Conservation (phyloP, 1,140 invertebrate species). For the Apis cerana region DNA sequence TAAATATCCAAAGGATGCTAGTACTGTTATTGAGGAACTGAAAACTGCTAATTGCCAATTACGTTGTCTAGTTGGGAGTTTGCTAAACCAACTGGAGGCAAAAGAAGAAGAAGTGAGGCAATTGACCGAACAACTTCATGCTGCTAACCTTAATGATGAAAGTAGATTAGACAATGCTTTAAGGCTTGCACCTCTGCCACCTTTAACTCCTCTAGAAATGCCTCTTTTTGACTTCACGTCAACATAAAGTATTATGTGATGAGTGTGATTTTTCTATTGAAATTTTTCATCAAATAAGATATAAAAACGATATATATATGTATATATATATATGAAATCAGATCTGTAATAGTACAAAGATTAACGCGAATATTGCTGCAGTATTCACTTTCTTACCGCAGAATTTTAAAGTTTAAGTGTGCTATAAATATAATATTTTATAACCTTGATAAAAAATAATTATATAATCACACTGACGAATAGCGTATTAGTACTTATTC, state of each 20-base stretch:
- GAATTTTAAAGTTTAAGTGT: constrained; percentile 5
- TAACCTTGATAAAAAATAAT: background rate
- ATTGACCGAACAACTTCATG: constrained; percentile 77
- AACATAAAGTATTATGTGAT: constrained; percentile 48
- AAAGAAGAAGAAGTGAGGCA: constrained; percentile 83
- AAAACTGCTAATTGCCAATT: constrained; percentile 83
- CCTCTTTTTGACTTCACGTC: constrained; percentile 82
- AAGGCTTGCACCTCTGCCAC: constrained; percentile 77
- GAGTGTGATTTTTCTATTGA: background rate
- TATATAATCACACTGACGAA: background rate
- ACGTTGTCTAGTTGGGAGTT: constrained; percentile 81
- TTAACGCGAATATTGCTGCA: background rate
- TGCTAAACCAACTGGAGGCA: constrained; percentile 83
- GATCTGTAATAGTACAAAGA: constrained; percentile 27
- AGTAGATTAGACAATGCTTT: constrained; percentile 65
- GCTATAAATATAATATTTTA: background rate
- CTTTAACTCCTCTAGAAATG: constrained; percentile 82
- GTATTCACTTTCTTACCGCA: background rate
- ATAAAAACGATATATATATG: background rate
- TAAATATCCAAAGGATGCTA: constrained; percentile 83
- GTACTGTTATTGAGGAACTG: constrained; percentile 84
- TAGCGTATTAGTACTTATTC: background rate
- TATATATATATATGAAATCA: background rate
- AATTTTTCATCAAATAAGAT: background rate
- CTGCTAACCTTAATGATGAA: constrained; percentile 63